These are phyloP conservation scores for Melitaea athalia DNA, from an alignment of 2,888 invertebrate genomes.

Conservation along the genomic window DNA sequence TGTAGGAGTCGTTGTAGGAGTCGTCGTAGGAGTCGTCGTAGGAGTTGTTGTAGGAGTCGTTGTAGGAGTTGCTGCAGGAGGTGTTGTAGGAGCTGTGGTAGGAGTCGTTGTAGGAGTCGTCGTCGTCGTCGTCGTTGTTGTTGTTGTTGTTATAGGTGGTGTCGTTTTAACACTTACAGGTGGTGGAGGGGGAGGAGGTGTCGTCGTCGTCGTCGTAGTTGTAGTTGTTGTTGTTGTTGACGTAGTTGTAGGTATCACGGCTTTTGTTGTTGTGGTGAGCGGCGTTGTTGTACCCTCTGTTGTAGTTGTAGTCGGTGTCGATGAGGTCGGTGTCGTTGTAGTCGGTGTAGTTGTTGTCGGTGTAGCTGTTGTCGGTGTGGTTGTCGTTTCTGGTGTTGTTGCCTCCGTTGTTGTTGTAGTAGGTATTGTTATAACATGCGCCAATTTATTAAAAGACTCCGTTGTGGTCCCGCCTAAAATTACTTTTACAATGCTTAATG, in stretches of 20 bases:
- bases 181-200: conserved; percentile 30
- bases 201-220: conserved; percentile 34
- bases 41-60: conserved; percentile 23
- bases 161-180: no score
- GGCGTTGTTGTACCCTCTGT: conserved; percentile 34
- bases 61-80: conserved; percentile 29
- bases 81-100: conserved; percentile 31
- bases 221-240: conserved; percentile 31
- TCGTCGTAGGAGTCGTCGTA: conserved; percentile 27
- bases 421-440: conserved; percentile 21
- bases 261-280: conserved; percentile 15
- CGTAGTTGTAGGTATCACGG: neutral
- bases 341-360: conserved; percentile 11
- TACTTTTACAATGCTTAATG: conserved; percentile 57
- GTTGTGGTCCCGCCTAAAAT: conserved; percentile 47
- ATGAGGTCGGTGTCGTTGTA: conserved; percentile 30
- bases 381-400: conserved; percentile 26
- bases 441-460: conserved; percentile 20
- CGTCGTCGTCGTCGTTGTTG: conserved; percentile 28
- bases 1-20: conserved; percentile 31
- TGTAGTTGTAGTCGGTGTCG: conserved; percentile 30
- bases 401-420: neutral
- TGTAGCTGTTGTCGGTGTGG: conserved; percentile 24
- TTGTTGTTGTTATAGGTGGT: conserved; percentile 19
- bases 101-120: conserved; percentile 36